These are phyloP conservation scores for Drosophila arizonae DNA, from an alignment of 1,140 invertebrate species.

Conservation along the genomic window DNA sequence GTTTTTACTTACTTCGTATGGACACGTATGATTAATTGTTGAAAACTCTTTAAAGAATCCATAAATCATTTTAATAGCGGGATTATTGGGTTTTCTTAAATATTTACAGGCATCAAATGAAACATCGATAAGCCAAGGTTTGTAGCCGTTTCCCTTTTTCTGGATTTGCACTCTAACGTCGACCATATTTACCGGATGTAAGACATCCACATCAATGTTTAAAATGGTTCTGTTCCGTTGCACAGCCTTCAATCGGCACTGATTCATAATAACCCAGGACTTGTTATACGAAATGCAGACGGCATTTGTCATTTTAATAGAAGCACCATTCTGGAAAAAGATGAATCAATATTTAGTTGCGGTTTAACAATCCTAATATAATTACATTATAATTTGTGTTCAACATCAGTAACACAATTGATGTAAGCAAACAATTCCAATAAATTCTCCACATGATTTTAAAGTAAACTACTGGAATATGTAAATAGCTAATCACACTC, in stretches of 20 bases:
- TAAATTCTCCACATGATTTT: too few species aligned
- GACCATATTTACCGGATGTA: not conserved
- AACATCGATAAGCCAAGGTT: conserved; percentile 46
- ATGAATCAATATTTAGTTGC: too few species aligned
- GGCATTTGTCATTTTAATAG: conserved; percentile 1
- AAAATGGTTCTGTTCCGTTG: conserved; percentile 6
- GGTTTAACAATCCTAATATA: too few species aligned
- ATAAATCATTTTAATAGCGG: conserved; percentile 7
- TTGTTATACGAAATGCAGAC: not conserved
- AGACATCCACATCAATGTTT: conserved; percentile 2
- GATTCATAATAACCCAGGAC: too few species aligned
- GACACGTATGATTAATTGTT: conserved; percentile 58
- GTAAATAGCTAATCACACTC: too few species aligned
- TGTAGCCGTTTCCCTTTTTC: conserved; percentile 55
- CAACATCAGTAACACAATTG: too few species aligned
- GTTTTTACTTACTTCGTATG: conserved; percentile 35
- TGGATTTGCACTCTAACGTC: conserved; percentile 6
- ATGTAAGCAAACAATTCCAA: too few species aligned
- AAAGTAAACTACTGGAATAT: too few species aligned
- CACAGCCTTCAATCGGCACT: not conserved
- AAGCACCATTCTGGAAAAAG: not conserved
- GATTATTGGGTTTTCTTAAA: conserved; percentile 6
- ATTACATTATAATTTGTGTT: too few species aligned
- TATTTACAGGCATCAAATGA: conserved; percentile 53
- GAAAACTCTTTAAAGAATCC: conserved; percentile 50